Conservation (phyloP, 2,888 invertebrate species). For the Hirtodrosophila trivittata region DNA sequence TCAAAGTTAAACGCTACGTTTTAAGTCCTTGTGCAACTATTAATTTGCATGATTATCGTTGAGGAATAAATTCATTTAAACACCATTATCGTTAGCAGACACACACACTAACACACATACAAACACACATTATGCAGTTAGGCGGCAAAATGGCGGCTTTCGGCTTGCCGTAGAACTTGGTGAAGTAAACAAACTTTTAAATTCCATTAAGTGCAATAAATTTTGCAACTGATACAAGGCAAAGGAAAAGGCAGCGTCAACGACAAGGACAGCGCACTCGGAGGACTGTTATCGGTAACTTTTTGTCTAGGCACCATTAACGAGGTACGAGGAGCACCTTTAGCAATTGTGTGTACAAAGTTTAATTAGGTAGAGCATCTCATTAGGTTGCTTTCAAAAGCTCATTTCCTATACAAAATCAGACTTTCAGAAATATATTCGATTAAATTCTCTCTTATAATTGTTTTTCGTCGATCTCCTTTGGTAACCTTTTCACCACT, state of each 20-base stretch:
- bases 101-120: slow-evolving; percentile 3
- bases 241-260: slow-evolving; percentile 20
- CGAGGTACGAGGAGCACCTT: slow-evolving; percentile 19
- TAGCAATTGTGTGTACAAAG: slow-evolving; percentile 35
- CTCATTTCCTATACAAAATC: slow-evolving; percentile 8
- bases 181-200: slow-evolving; percentile 80
- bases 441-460: no score
- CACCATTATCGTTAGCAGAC: slow-evolving; percentile 56
- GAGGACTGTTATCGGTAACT: slow-evolving; percentile 39
- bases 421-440: no score
- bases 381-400: slow-evolving; percentile 35
- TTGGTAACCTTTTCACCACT: no score
- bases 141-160: slow-evolving; percentile 19
- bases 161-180: slow-evolving; percentile 34
- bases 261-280: slow-evolving; percentile 46
- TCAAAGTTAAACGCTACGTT: slow-evolving; percentile 22
- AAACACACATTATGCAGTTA: background rate
- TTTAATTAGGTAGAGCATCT: slow-evolving; percentile 57
- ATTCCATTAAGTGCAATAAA: slow-evolving; percentile 82
- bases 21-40: slow-evolving; percentile 62
- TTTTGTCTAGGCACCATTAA: slow-evolving; percentile 9
- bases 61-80: slow-evolving; percentile 74
- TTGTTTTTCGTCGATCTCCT: no score
- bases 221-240: slow-evolving; percentile 79
- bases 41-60: slow-evolving; percentile 82